Evolutionary conservation across 23 tunicate genomes (phyloP).

Genomic region (Oikopleura vanhoeffeni): DNA sequence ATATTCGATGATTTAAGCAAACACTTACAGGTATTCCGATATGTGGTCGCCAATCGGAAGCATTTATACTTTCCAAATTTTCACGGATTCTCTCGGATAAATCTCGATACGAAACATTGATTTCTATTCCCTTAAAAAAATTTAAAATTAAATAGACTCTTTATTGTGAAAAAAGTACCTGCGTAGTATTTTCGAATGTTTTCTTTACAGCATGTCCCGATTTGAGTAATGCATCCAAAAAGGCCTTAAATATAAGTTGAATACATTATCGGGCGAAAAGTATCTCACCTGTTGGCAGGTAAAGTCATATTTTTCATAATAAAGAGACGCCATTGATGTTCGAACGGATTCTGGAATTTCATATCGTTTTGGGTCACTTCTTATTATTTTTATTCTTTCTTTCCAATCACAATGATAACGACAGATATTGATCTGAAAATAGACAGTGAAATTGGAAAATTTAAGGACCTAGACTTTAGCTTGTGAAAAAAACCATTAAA

Average conservation of each 20-base stretch:
- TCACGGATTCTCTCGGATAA: background rate
- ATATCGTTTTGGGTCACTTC: background rate
- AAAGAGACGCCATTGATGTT: conserved; percentile 8
- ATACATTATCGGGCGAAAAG: background rate
- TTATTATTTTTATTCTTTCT: background rate
- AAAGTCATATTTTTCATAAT: conserved; percentile 3
- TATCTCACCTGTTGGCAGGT: conserved; percentile 3
- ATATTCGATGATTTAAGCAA: no score
- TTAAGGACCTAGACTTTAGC: no score
- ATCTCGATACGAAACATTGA: background rate
- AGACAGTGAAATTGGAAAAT: no score
- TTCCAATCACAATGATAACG: conserved; percentile 13
- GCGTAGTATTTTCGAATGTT: conserved; percentile 11
- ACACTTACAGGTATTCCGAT: background rate
- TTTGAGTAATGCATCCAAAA: conserved; percentile 6
- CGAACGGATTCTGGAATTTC: conserved; percentile 5
- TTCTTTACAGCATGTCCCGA: background rate
- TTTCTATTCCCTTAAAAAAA: background rate
- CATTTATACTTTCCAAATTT: background rate
- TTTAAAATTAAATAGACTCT: background rate
- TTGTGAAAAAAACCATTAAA: no score
- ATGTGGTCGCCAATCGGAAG: background rate
- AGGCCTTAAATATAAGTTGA: background rate
- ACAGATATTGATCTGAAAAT: background rate
- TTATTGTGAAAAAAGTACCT: no score